Conservation (phyloP, 2,888 invertebrate species). For the Alviniconcha strummeri region DNA sequence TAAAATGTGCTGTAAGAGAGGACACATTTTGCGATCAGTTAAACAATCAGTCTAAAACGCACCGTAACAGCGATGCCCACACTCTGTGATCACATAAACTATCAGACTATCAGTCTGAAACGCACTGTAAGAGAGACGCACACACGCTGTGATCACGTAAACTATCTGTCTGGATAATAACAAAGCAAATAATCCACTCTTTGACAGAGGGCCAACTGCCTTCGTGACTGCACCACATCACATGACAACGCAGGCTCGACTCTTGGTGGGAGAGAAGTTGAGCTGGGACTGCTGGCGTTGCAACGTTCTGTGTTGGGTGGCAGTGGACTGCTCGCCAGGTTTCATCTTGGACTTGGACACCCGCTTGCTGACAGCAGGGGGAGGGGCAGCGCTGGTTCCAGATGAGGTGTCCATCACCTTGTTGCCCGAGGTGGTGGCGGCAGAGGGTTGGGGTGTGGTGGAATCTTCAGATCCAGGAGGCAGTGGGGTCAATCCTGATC, state of each 20-base stretch:
- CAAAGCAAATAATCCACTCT: too few species aligned
- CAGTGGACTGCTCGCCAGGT: not conserved
- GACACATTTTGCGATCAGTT: too few species aligned
- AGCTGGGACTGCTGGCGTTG: slow-evolving; percentile 27
- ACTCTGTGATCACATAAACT: too few species aligned
- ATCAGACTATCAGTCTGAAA: too few species aligned
- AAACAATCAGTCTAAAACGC: too few species aligned
- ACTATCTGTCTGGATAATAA: too few species aligned
- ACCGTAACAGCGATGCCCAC: too few species aligned
- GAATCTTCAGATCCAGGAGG: not conserved
- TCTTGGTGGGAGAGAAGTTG: slow-evolving; percentile 27
- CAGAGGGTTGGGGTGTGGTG: not conserved
- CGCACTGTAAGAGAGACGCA: too few species aligned
- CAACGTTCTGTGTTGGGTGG: not conserved
- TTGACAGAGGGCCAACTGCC: too few species aligned
- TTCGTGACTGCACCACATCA: not conserved
- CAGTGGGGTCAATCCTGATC: not conserved
- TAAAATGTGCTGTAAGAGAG: too few species aligned
- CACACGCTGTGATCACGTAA: too few species aligned
- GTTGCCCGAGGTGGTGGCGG: not conserved
- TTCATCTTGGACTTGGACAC: slow-evolving; percentile 6
- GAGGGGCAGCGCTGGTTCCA: not conserved
- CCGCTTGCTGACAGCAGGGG: not conserved
- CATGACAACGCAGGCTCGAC: slow-evolving; percentile 38
- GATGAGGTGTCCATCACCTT: slow-evolving; percentile 14